These are phyloP conservation scores for Cryptocephalus moraei DNA, from an alignment of 2,888 invertebrate species.

Conservation along the genomic window DNA sequence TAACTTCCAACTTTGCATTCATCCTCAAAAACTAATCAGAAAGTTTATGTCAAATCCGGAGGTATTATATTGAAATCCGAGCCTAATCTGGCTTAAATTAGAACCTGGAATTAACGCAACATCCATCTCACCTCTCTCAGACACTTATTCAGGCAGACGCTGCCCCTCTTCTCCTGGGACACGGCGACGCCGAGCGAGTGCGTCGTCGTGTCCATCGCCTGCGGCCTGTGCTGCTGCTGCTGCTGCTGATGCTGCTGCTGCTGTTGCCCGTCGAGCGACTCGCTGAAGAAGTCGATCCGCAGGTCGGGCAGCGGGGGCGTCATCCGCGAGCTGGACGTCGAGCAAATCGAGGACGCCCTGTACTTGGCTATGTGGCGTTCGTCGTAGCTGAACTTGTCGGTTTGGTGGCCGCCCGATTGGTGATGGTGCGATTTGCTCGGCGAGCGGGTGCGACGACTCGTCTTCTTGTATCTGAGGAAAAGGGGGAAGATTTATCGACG, in stretches of 20 bases:
- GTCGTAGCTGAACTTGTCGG: constrained; percentile 36
- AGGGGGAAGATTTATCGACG: too few species aligned
- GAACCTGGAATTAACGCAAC: too few species aligned
- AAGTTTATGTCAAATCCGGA: too few species aligned
- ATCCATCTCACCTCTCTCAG: constrained; percentile 33
- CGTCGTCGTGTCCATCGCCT: constrained; percentile 14
- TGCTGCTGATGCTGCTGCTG: constrained; percentile 9
- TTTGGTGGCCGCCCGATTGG: constrained; percentile 4
- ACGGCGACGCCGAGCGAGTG: constrained; percentile 11
- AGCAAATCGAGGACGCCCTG: constrained; percentile 13
- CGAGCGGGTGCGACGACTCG: constrained; percentile 29
- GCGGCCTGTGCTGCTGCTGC: constrained; percentile 11
- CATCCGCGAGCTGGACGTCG: constrained; percentile 31
- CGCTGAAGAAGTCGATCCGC: constrained; percentile 52
- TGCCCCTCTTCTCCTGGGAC: constrained; percentile 34
- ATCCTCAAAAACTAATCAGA: too few species aligned
- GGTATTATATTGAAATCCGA: too few species aligned
- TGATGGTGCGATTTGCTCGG: constrained; percentile 24
- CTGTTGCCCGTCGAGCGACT: constrained; percentile 22
- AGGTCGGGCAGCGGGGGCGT: constrained; percentile 53
- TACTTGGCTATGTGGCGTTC: constrained; percentile 35
- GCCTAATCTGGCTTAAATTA: too few species aligned
- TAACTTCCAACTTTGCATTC: too few species aligned
- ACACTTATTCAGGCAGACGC: constrained; percentile 39
- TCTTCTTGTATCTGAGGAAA: constrained; percentile 27